Evolutionary conservation across 2,113 vertebrate species (phyloP).

Genomic region (Scomber scombrus): DNA sequence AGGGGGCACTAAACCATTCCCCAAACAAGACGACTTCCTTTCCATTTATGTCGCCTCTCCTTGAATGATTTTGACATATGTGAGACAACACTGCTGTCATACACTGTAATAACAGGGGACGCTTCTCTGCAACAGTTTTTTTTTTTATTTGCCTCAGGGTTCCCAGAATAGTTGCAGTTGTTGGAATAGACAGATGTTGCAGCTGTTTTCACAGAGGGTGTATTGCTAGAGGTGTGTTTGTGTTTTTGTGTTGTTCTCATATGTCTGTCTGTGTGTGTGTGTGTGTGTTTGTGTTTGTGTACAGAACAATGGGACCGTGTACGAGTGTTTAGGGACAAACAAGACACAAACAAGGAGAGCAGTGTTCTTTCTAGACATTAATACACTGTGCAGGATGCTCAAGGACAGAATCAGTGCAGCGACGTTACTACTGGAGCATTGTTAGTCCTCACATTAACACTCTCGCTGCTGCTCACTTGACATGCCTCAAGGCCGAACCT

Average conservation of each 20-base stretch:
- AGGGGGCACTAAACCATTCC: constrained; percentile 57
- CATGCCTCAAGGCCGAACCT: constrained; percentile 27
- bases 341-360: not conserved
- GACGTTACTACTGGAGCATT: constrained; percentile 1
- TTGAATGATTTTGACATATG: constrained; percentile 36
- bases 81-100: constrained; percentile 31
- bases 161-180: constrained; percentile 38
- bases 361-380: constrained; percentile 15
- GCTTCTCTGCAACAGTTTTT: not conserved
- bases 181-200: constrained; percentile 64
- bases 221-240: constrained; percentile 42
- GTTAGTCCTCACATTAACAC: constrained; percentile 22
- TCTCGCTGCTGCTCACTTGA: constrained; percentile 7
- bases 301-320: not conserved
- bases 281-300: not conserved
- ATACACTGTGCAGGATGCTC: constrained; percentile 9
- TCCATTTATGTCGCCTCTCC: constrained; percentile 18
- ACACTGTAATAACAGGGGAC: not conserved
- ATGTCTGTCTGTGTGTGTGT: not conserved
- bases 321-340: not conserved
- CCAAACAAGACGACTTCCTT: not conserved
- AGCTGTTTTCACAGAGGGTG: constrained; percentile 34
- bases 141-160: constrained; percentile 7
- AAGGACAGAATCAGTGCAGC: constrained; percentile 10
- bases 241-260: not conserved